These are phyloP conservation scores for Harpalus rufipes DNA, from an alignment of 2,888 invertebrate genomes.

Conservation along the genomic window DNA sequence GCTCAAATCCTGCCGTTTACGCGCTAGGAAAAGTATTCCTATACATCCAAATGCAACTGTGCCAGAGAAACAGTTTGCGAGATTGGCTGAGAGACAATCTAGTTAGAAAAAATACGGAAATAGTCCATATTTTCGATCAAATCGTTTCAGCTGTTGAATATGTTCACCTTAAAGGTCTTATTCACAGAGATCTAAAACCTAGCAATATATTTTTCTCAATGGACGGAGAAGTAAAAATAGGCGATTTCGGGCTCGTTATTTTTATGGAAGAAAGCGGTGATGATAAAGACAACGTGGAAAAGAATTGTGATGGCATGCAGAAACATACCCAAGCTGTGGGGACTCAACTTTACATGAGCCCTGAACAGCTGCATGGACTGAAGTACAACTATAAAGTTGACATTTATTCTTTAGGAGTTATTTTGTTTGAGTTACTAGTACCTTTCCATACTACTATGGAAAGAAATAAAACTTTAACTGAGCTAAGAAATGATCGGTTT, in stretches of 20 bases:
- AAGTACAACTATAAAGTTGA: conserved; percentile 95
- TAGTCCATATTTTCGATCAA: conserved; percentile 89
- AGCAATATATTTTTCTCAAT: conserved; percentile 96
- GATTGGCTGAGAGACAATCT: conserved; percentile 90
- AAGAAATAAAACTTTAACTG: conserved; percentile 84
- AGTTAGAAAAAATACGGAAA: conserved; percentile 78
- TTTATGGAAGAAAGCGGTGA: conserved; percentile 85
- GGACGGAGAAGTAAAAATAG: conserved; percentile 95
- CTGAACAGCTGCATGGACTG: conserved; percentile 90
- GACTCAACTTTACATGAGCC: conserved; percentile 98
- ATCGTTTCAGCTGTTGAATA: conserved; percentile 97
- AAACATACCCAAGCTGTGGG: conserved; percentile 84
- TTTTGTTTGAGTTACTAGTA: conserved; percentile 94
- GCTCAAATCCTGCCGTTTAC: conserved; percentile 50
- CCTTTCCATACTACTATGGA: conserved; percentile 96
- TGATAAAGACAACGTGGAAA: conserved; percentile 72
- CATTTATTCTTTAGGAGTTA: conserved; percentile 95
- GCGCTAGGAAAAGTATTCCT: conserved; percentile 81
- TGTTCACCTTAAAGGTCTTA: conserved; percentile 94
- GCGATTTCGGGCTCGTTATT: conserved; percentile 99
- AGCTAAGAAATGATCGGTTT: conserved; percentile 83
- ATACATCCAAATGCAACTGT: conserved; percentile 99
- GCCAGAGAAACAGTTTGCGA: conserved; percentile 91
- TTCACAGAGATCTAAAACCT: conserved; percentile 97
- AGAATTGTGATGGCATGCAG: conserved; percentile 67